phyloP scores from a whole-genome alignment of 2,888 invertebrate genomes.

The Craniophora ligustri region DNA sequence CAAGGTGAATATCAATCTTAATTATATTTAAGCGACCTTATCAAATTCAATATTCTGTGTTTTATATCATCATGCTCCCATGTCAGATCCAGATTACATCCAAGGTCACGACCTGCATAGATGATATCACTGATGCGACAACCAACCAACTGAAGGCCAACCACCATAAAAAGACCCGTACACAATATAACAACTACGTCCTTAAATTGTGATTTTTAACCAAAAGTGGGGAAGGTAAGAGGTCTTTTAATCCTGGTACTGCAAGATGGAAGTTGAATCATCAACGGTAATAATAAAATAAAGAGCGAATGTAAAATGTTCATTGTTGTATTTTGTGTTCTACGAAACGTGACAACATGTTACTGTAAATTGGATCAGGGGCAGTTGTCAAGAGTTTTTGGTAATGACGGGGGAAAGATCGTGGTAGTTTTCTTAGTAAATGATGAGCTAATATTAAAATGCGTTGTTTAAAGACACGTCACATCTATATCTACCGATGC shows the following conservation, averaged over 20 bases:
- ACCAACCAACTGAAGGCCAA: conserved; percentile 59
- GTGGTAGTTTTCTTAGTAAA: conserved; percentile 13
- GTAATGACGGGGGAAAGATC: conserved; percentile 18
- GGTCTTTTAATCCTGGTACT: conserved; percentile 61
- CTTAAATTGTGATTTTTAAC: conserved; percentile 22
- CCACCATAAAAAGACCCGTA: conserved; percentile 59
- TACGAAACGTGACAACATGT: conserved; percentile 67
- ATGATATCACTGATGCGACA: conserved; percentile 71
- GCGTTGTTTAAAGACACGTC: conserved; percentile 18
- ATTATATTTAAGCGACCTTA: conserved; percentile 59
- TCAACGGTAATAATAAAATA: conserved; percentile 67
- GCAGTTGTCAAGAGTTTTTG: conserved; percentile 46
- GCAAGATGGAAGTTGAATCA: conserved; percentile 68
- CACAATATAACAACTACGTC: conserved; percentile 27
- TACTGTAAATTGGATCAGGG: conserved; percentile 60
- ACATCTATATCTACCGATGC: conserved; percentile 5
- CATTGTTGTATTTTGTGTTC: conserved; percentile 59
- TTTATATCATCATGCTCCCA: conserved; percentile 55
- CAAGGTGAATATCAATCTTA: conserved; percentile 44
- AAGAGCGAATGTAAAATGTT: conserved; percentile 55
- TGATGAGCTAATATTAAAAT: conserved; percentile 13
- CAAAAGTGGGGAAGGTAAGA: conserved; percentile 48
- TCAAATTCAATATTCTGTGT: conserved; percentile 65
- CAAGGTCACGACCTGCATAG: conserved; percentile 77
- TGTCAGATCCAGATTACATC: conserved; percentile 70